A percentile compares a stretch with the other conserved stretches of the same genome.
These are phyloP conservation scores for Ganaspis brasiliensis DNA, from an alignment of 2,888 invertebrate genomes.

Conservation along the genomic window DNA sequence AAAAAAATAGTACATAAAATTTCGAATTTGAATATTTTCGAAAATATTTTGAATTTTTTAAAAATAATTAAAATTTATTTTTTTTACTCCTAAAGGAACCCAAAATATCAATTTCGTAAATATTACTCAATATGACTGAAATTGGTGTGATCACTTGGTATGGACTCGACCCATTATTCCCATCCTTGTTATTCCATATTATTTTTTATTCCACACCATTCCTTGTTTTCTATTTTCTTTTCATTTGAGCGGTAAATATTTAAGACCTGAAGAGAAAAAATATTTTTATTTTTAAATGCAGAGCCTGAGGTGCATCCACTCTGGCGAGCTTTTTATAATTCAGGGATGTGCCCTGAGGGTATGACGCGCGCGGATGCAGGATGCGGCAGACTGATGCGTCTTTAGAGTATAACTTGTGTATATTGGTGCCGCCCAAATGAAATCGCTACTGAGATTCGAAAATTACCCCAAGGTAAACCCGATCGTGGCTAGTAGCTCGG, in stretches of 20 bases:
- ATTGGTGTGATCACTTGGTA: too few relatives aligned
- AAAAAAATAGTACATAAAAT: too few relatives aligned
- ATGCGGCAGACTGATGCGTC: slow-evolving; percentile 16
- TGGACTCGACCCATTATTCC: too few relatives aligned
- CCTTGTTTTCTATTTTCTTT: background rate
- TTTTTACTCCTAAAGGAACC: too few relatives aligned
- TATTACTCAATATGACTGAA: too few relatives aligned
- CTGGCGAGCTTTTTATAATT: slow-evolving; percentile 22
- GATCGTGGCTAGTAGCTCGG: slow-evolving; percentile 47
- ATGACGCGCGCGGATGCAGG: slow-evolving; percentile 19
- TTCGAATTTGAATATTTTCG: too few relatives aligned
- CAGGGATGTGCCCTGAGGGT: slow-evolving; percentile 31
- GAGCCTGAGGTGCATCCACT: background rate
- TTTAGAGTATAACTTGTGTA: slow-evolving; percentile 13
- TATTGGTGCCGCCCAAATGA: slow-evolving; percentile 50
- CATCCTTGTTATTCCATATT: too few relatives aligned
- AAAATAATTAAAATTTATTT: too few relatives aligned
- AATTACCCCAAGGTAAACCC: slow-evolving; percentile 46
- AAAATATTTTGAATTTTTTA: too few relatives aligned
- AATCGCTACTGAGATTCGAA: slow-evolving; percentile 48
- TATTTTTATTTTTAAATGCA: slow-evolving; percentile 14
- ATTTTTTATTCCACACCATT: too few relatives aligned
- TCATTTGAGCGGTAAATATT: too few relatives aligned
- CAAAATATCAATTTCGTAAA: too few relatives aligned
- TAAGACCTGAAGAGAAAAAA: background rate